Base-by-base conservation (phyloP, 2,113 vertebrate genomes). In the Fulmarus glacialis region DNA sequence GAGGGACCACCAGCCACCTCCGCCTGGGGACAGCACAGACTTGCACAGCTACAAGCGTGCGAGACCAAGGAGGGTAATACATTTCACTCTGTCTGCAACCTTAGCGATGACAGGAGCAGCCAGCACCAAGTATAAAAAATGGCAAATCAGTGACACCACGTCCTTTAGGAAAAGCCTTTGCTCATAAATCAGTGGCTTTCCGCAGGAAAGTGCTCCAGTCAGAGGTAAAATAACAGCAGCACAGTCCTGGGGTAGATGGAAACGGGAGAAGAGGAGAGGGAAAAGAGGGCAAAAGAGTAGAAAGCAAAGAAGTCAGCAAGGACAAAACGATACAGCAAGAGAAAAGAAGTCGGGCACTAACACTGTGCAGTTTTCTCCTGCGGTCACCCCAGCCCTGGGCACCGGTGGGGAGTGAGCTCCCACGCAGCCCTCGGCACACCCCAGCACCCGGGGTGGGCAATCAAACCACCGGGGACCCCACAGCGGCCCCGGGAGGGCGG, bases 361-460 rank as follows among this genome's bases (percentile, higher is more conserved):
- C 0, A 2, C 55, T 40, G 34, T 0, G 9, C 45, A 30, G 72
- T 12, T 70, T 47, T 22, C 42, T 34, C 27, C 42, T n/a, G 34
- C 5, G 1, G 9, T 3, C 2, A 7, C 11, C 18, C 18, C 14
- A 13, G 34, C 64, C 15, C 64, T 12, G 15, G 32, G 43, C 64
- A 47, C 22, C 5, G 7, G 22, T 8, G 20, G 4, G 47, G 22
- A 22, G 70, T 58, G 73, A 84, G 59, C 73, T 52, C 55, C 45
- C 48, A 7, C 19, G 2, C 68, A 50, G 42, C 43, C 34, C 17
- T 2, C 7, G 1, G 64, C 11, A 8, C 0, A 1, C 5, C 55
- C n/a, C 30, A 12, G 56, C 52, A 63, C 24, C n/a, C 21, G 1
- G 43, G 15, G 10, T 4, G 47, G 52, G 75, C 9, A 34, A 27